A percentile compares a stretch with the other conserved stretches of the same genome.
Conservation (phyloP, 2,888 invertebrate genomes). For the Cantharis rufa region DNA sequence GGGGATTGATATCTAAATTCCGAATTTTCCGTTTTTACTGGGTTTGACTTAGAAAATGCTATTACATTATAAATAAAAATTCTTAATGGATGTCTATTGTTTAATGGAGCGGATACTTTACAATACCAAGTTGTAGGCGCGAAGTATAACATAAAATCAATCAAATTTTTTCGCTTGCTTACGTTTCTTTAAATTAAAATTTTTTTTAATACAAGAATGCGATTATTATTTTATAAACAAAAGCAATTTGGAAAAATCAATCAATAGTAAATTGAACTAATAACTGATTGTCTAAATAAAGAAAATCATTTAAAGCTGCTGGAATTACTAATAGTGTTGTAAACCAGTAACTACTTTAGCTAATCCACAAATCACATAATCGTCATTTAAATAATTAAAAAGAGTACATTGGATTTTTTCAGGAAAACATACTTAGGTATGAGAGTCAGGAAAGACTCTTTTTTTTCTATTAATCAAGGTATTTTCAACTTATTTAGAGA, state of each 20-base stretch:
- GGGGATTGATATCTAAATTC: background rate
- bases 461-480: too few relatives aligned
- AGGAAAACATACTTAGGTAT: too few relatives aligned
- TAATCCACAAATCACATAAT: too few relatives aligned
- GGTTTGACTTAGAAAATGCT: background rate
- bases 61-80: constrained; percentile 28
- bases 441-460: too few relatives aligned
- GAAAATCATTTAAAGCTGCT: background rate
- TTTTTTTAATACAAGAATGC: background rate
- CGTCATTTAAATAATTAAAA: too few relatives aligned
- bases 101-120: constrained; percentile 29
- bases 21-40: background rate
- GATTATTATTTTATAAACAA: background rate
- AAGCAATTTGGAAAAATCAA: background rate
- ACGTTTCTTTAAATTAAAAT: background rate
- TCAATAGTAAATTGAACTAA: background rate
- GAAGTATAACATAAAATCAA: constrained; percentile 26
- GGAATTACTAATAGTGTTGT: background rate
- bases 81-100: constrained; percentile 24
- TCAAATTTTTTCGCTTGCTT: constrained; percentile 5
- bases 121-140: constrained; percentile 15
- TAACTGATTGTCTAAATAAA: background rate
- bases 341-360: background rate
- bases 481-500: too few relatives aligned
- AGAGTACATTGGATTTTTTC: too few relatives aligned